Base-by-base conservation (phyloP, 2,888 invertebrate genomes). In the Bembecia ichneumoniformis region DNA sequence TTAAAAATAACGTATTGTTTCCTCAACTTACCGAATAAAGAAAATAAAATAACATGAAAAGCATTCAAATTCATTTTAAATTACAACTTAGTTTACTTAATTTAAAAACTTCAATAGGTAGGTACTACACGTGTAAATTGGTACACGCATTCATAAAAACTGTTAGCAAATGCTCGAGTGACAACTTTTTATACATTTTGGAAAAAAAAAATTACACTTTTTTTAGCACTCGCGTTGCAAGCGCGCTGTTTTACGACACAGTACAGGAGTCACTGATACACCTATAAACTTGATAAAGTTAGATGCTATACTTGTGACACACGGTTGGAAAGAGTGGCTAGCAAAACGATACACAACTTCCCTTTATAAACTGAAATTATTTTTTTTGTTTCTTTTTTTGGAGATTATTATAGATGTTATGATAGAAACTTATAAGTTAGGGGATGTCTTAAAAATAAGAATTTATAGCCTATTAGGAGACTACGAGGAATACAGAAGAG, bases 131-230 rank as follows among this genome's bases (percentile, higher is more conserved):
- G 58, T 63, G 63, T 58, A 56, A 64, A 65, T 66, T 56, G 52
- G 58, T 52, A 59, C 71, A 64, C 64, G 57, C 59, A 58, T 65
- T 44, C 53, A 52, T 51, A 55, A 52, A 51, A 58, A 79, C 71
- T 80, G 71, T 68, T 54, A 54, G 51, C 49, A 55, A 58, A 59
- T 49, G 54, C 35, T 44, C 46, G 48, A 55, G 55, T 52, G 53
- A 44, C 54, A 60, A 65, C 60, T 63, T 77, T 78, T 72, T 79
- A 80, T 81, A 74, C 71, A 73, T 77, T 62, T 56, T 54, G n/a
- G n/a, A n/a, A n/a, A n/a, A n/a, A n/a, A n/a, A n/a, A n/a, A n/a
- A n/a, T 44, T 51, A 50, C 47, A 44, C 52, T 65, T 70, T 66
- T 65, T 70, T 66, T 66, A 47, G 47, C 51, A 53, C 3, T 49